Percentiles rank a stretch among this genome's conserved stretches.
phyloP scores from a whole-genome alignment of 2,888 invertebrate genomes.

The Gonocerus acuteangulatus region DNA sequence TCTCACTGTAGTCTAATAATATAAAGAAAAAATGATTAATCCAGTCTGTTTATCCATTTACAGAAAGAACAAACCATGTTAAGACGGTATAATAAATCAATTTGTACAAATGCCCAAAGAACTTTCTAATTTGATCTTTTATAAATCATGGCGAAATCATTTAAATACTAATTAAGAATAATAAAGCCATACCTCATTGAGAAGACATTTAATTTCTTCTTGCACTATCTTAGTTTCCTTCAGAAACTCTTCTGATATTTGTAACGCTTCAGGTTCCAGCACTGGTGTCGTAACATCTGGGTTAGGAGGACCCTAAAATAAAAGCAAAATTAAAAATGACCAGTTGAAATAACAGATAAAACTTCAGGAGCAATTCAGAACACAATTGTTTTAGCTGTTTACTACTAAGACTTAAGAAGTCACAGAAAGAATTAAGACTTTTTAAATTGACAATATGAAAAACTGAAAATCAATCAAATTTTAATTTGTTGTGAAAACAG shows the following conservation, averaged over 20 bases:
- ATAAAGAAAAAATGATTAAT: constrained; percentile 5
- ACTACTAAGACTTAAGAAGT: too few relatives aligned
- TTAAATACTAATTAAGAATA: too few relatives aligned
- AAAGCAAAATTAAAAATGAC: constrained; percentile 18
- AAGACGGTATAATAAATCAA: too few relatives aligned
- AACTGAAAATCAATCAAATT: too few relatives aligned
- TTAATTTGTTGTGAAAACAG: too few relatives aligned
- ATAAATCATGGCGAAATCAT: too few relatives aligned
- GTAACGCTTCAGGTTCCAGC: constrained; percentile 39
- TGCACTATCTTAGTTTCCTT: constrained; percentile 54
- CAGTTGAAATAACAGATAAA: constrained; percentile 5
- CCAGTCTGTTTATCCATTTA: background rate
- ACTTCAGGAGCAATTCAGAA: background rate
- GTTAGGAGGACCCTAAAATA: constrained; percentile 61
- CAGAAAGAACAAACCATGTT: background rate
- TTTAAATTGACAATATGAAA: too few relatives aligned
- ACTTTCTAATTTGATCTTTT: too few relatives aligned
- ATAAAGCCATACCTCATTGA: constrained; percentile 63
- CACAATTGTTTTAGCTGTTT: too few relatives aligned
- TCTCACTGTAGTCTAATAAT: constrained; percentile 45
- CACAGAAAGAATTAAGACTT: too few relatives aligned
- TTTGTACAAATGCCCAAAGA: too few relatives aligned
- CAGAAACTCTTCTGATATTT: constrained; percentile 54
- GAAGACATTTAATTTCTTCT: constrained; percentile 57
- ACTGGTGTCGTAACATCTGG: constrained; percentile 56